A percentile compares a stretch with the other conserved stretches of the same genome.
Conservation (phyloP, 1,140 invertebrate genomes). For the Bemisia tabaci region DNA sequence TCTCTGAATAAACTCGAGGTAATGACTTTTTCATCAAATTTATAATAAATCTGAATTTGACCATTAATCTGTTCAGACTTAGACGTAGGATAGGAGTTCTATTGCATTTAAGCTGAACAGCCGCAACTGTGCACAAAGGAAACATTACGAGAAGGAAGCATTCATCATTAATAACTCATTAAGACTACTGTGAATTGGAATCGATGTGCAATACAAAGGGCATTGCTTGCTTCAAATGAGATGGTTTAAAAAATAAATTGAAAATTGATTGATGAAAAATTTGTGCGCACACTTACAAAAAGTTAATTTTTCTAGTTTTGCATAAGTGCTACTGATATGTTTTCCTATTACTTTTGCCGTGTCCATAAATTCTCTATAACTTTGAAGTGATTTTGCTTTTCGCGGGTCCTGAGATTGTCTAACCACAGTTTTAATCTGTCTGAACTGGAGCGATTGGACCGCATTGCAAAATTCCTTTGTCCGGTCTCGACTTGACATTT, state of each 20-base stretch:
- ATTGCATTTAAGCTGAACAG: no score
- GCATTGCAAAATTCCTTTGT: conserved; percentile 87
- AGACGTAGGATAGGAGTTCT: no score
- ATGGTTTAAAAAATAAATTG: no score
- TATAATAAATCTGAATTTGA: no score
- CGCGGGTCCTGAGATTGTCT: conserved; percentile 48
- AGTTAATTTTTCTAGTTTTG: conserved; percentile 92
- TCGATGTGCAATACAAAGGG: no score
- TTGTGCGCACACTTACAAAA: conserved; percentile 73
- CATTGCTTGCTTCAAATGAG: no score
- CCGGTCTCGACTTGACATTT: conserved; percentile 57
- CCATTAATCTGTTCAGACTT: no score
- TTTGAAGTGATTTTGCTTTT: conserved; percentile 60
- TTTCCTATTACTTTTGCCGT: conserved; percentile 87
- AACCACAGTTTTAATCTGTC: conserved; percentile 46
- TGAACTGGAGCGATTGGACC: conserved; percentile 74
- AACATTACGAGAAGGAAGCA: conserved; percentile 1
- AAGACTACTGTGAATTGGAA: neutral
- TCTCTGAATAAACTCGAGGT: no score
- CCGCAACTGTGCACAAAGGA: no score
- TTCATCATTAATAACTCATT: neutral
- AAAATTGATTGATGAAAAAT: no score
- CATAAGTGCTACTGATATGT: conserved; percentile 90
- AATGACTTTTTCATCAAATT: no score
- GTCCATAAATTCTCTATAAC: conserved; percentile 89